These are phyloP conservation scores for Oeneis ivallda DNA, from an alignment of 2,888 invertebrate species.

Conservation along the genomic window DNA sequence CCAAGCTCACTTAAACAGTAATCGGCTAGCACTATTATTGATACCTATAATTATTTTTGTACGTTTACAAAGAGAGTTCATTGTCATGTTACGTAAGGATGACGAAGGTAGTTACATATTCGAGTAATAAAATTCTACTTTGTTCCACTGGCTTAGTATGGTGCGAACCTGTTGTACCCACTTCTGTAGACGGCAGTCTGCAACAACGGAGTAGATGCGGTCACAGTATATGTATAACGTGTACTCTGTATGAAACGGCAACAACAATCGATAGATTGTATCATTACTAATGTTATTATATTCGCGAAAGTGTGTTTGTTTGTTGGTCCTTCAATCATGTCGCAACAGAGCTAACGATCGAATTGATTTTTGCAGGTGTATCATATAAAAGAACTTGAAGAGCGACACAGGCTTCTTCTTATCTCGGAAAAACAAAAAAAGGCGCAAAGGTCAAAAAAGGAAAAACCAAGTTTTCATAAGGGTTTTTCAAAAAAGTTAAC, in stretches of 20 bases:
- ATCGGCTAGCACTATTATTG: slow-evolving; percentile 74
- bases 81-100: slow-evolving; percentile 77
- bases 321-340: no score
- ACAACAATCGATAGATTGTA: background rate
- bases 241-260: background rate
- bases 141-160: slow-evolving; percentile 86
- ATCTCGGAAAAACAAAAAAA: no score
- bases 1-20: slow-evolving; percentile 69
- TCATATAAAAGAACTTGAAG: no score
- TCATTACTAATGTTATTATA: no score
- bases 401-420: no score
- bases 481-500: no score
- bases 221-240: no score
- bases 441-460: no score
- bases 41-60: slow-evolving; percentile 74
- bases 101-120: slow-evolving; percentile 71
- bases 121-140: slow-evolving; percentile 69
- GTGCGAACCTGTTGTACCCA: slow-evolving; percentile 96
- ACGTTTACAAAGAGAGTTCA: slow-evolving; percentile 81
- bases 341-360: no score
- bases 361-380: no score
- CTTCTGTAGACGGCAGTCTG: slow-evolving; percentile 96
- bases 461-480: no score
- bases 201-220: slow-evolving; percentile 42
- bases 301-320: no score